Percentiles rank a stretch among this genome's conserved stretches.
Conservation (phyloP, 2,888 invertebrate species). For the Archips crataeganus region DNA sequence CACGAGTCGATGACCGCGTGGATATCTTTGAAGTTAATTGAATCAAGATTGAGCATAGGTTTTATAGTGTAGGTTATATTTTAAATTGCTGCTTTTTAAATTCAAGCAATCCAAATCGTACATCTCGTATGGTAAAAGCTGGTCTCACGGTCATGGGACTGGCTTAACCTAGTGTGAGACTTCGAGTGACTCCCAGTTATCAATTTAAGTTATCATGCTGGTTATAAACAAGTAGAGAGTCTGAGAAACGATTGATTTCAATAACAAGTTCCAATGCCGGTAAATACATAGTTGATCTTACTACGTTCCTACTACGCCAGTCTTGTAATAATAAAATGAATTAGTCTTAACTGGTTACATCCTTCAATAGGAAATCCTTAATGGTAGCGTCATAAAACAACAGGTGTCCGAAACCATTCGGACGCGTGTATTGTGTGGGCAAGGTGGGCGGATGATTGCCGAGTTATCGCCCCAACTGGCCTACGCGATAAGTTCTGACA, state of each 20-base stretch:
- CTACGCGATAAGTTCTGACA: conserved; percentile 32
- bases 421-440: conserved; percentile 51
- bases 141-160: conserved; percentile 32
- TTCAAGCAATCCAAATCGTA: conserved; percentile 1
- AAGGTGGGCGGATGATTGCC: conserved; percentile 43
- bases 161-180: conserved; percentile 24
- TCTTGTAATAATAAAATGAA: background rate
- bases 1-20: conserved; percentile 14
- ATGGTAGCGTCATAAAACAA: conserved; percentile 46
- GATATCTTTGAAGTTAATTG: background rate
- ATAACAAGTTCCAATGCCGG: conserved; percentile 15
- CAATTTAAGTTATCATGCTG: conserved; percentile 40
- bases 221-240: conserved; percentile 35
- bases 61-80: background rate
- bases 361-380: conserved; percentile 16
- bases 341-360: conserved; percentile 8
- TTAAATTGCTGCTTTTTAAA: background rate
- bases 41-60: background rate
- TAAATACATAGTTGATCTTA: background rate
- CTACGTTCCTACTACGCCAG: background rate
- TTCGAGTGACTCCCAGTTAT: conserved; percentile 25
- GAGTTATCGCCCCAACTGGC: conserved; percentile 32
- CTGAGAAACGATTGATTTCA: conserved; percentile 27
- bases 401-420: conserved; percentile 51
- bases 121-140: conserved; percentile 10